Percentiles rank a stretch among this genome's conserved stretches.
Conservation (phyloP, 2,797 vertebrate genomes). For the Coilia nasus region DNA sequence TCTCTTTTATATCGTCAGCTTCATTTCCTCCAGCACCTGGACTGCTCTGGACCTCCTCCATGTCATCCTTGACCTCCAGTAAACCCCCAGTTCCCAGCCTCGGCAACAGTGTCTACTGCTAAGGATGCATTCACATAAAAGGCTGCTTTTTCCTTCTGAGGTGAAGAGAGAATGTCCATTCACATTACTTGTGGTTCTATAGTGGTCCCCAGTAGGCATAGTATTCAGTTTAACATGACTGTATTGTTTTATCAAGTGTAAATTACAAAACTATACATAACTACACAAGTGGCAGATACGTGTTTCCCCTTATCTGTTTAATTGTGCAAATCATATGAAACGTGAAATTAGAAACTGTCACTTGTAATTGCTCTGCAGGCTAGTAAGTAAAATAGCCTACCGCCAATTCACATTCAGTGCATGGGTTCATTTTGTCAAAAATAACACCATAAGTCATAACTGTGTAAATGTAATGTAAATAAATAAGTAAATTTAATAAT, state of each 20-base stretch:
- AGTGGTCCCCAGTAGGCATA: neutral
- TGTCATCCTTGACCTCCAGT: constrained; percentile 54
- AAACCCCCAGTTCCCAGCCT: constrained; percentile 35
- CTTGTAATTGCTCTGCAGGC: neutral
- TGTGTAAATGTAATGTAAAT: too few species aligned
- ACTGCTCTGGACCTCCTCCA: constrained; percentile 52
- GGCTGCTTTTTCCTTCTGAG: neutral
- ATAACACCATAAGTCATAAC: too few species aligned
- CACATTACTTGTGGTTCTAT: neutral
- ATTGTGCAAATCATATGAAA: neutral
- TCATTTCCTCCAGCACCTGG: constrained; percentile 61
- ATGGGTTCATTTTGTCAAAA: neutral
- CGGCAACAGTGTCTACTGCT: neutral
- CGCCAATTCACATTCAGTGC: neutral
- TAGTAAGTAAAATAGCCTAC: neutral
- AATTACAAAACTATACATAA: neutral
- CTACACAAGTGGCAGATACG: neutral
- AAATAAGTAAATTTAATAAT: too few species aligned
- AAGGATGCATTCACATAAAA: constrained; percentile 26
- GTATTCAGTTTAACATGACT: neutral
- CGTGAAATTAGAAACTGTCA: neutral
- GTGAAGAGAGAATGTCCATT: neutral
- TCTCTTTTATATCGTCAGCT: constrained; percentile 51
- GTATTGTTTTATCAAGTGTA: neutral
- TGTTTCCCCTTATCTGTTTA: neutral